Percentiles rank a stretch among this genome's conserved stretches.
These are phyloP conservation scores for Papio anubis DNA, from an alignment of 2,113 vertebrate species.

Conservation along the genomic window DNA sequence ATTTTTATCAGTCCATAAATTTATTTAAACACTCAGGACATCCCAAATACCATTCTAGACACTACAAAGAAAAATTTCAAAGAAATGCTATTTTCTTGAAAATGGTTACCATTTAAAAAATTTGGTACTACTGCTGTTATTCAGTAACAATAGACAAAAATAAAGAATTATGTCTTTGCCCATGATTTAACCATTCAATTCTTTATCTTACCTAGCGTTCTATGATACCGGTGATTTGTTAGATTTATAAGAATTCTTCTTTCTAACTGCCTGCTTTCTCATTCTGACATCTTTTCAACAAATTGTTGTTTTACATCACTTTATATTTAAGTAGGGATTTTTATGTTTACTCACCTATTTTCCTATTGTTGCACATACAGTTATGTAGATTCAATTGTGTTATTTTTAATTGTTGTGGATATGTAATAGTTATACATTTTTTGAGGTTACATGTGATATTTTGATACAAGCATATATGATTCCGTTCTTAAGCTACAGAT, in stretches of 20 bases:
- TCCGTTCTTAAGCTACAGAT: background rate
- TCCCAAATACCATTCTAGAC: background rate
- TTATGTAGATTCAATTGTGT: background rate
- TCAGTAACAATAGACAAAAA: background rate
- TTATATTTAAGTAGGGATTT: background rate
- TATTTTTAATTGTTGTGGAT: background rate
- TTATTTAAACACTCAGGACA: background rate
- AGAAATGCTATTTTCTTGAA: background rate
- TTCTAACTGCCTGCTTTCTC: background rate
- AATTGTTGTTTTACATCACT: background rate
- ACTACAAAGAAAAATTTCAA: background rate
- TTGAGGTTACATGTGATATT: background rate
- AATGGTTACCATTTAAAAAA: background rate
- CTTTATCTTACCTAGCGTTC: background rate
- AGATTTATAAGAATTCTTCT: background rate
- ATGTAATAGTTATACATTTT: background rate
- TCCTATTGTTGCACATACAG: background rate
- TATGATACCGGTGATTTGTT: background rate
- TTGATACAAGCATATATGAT: background rate
- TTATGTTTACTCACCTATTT: background rate
- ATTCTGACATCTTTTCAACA: background rate
- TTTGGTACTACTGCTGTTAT: background rate
- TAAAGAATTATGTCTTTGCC: background rate
- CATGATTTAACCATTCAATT: background rate
- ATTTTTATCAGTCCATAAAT: background rate